Evolutionary conservation across 2,797 vertebrate genomes (phyloP).

Genomic region (Cyprinodon diabolis): DNA sequence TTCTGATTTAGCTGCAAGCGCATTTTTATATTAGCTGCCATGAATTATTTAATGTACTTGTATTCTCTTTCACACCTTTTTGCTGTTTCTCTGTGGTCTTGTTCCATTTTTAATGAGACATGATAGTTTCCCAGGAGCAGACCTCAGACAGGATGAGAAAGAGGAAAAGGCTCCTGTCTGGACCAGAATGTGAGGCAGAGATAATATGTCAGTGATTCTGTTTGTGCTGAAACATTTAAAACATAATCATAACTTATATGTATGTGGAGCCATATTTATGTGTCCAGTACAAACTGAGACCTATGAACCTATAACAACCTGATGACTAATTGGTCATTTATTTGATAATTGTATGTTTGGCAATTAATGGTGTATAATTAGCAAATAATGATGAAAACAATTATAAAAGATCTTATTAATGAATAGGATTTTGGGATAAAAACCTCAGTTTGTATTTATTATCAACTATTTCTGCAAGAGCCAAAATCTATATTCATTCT

Average conservation of each 20-base stretch:
- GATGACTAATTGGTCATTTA: background rate
- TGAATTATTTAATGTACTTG: background rate
- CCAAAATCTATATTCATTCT: background rate
- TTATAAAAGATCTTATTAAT: background rate
- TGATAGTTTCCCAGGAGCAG: background rate
- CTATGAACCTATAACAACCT: background rate
- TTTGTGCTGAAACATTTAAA: background rate
- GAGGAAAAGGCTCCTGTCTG: background rate
- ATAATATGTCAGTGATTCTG: background rate
- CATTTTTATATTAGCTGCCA: background rate
- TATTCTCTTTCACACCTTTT: background rate
- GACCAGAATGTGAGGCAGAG: too few relatives aligned
- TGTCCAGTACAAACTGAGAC: background rate
- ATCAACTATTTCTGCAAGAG: background rate
- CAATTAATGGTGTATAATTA: too few relatives aligned
- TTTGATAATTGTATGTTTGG: background rate
- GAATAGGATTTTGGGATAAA: background rate
- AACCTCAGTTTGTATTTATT: too few relatives aligned
- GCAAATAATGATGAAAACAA: background rate
- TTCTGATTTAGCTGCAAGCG: background rate
- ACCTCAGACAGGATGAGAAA: background rate
- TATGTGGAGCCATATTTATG: background rate
- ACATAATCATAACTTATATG: background rate
- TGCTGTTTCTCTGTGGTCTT: background rate
- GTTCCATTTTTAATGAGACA: constrained; percentile 1